A percentile compares a stretch with the other conserved stretches of the same genome.
These are phyloP conservation scores for Drosophila subquinaria DNA, from an alignment of 2,888 invertebrate species.

Conservation along the genomic window DNA sequence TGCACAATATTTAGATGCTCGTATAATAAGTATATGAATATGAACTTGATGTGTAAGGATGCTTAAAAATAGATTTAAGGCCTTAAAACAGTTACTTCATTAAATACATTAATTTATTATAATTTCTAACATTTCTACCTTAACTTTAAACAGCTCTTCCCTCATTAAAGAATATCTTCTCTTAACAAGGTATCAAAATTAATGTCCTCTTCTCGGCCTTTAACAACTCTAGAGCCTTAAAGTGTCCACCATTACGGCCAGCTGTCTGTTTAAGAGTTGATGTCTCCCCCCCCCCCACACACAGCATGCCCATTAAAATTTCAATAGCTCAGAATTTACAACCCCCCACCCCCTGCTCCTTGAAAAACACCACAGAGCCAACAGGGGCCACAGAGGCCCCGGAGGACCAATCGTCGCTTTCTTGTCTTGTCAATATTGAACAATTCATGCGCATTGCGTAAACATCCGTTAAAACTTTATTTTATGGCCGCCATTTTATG, in stretches of 20 bases:
- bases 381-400: constrained; percentile 16
- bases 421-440: constrained; percentile 80
- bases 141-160: too few species aligned
- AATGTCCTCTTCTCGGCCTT: constrained; percentile 13
- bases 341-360: not conserved
- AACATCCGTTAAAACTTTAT: constrained; percentile 80
- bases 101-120: not conserved
- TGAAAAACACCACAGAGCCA: not conserved
- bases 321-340: constrained; percentile 47
- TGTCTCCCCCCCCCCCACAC: constrained; percentile 7
- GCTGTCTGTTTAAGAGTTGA: constrained; percentile 12
- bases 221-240: constrained; percentile 26
- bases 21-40: too few species aligned
- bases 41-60: too few species aligned
- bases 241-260: constrained; percentile 3
- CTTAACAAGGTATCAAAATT: constrained; percentile 4
- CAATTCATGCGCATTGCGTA: constrained; percentile 80
- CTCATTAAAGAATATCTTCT: constrained; percentile 1
- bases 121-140: not conserved
- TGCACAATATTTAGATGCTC: not conserved
- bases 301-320: constrained; percentile 61
- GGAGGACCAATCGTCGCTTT: constrained; percentile 59
- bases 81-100: not conserved
- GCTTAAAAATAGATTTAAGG: not conserved
- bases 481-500: constrained; percentile 80